Percentiles rank a stretch among this genome's conserved stretches.
Conservation (phyloP, 2,113 vertebrate genomes). For the Austrofundulus limnaeus region DNA sequence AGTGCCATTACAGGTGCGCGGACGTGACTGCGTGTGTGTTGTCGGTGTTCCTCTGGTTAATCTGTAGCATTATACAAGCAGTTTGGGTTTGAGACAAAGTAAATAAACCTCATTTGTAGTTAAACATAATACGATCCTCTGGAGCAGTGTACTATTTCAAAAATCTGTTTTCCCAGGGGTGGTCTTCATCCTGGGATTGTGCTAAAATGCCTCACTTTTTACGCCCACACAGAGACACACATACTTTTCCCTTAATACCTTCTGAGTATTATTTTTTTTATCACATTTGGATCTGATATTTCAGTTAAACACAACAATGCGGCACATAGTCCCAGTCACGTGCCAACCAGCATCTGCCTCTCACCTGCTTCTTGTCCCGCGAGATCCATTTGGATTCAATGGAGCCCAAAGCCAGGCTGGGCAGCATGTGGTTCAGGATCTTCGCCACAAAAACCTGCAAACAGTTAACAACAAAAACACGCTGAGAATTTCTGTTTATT, state of each 20-base stretch:
- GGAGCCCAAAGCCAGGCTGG: constrained; percentile 84
- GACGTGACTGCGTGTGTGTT: not conserved
- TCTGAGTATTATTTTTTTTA: not conserved
- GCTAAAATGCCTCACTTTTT: not conserved
- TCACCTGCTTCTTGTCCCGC: constrained; percentile 89
- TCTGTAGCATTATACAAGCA: not conserved
- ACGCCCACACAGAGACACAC: not conserved
- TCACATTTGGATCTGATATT: not conserved
- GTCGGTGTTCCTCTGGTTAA: not conserved
- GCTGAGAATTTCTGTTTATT: constrained; percentile 11
- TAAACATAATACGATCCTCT: not conserved
- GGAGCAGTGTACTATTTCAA: not conserved
- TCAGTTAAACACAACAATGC: constrained; percentile 20
- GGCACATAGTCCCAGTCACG: not conserved
- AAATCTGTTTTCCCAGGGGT: not conserved
- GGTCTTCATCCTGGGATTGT: constrained; percentile 18
- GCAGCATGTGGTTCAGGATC: constrained; percentile 88
- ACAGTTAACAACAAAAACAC: not conserved
- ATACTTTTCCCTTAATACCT: constrained; percentile 12
- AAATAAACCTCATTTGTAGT: constrained; percentile 12
- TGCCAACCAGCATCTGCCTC: constrained; percentile 31
- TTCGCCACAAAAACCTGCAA: constrained; percentile 89
- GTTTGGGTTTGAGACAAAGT: not conserved
- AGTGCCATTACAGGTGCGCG: not conserved
- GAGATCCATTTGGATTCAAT: constrained; percentile 88